Base-by-base conservation (phyloP, 2,113 vertebrate species). In the Motacilla tschutschensis region DNA sequence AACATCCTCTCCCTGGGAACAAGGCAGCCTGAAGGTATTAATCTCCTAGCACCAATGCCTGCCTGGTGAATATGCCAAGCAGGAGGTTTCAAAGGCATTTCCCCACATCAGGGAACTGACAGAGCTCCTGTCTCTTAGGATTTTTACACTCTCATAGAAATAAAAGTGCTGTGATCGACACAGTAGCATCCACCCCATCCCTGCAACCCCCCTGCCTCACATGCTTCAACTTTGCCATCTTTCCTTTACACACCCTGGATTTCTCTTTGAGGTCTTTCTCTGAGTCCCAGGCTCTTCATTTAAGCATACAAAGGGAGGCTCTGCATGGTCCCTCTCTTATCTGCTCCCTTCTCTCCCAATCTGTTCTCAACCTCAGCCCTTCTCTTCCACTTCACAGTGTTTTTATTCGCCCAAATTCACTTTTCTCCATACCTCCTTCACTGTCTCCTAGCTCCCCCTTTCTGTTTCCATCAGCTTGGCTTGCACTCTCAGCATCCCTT, bases 191-290 rank as follows among this genome's bases (percentile, higher is more conserved):
- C 50, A 51, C 1, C 16, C 10, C 3, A 38, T 54, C 48, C 44
- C 50, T 85, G 26, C 35, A 87, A 14, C 9, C 2, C 3, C 40
- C 33, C n/a, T 18, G n/a, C 43, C 20, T 5, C 17, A 17, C 2
- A 3, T 13, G 17, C 18, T 82, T 69, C 31, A 79, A 1, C 0
- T 0, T 36, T 72, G 19, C 9, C 15, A 10, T 71, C 46, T 69
- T 36, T 36, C 41, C 41, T 60, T 36, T 69, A 28, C 20, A 72
- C 19, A 31, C 3, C 17, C 28, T 55, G 55, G 31, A 41, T 75
- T 92, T 84, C 22, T 40, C 8, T 59, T 38, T 3, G 4, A 24
- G 33, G 4, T 59, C 15, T 57, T 58, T 8, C 25, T 58, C 44
- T 29, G 48, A 75, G 36, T 50, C 15, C 17, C 28, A 64, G 57